phyloP scores from a whole-genome alignment of 2,113 vertebrate species.

The Sterrhoptilus dennistouni region DNA sequence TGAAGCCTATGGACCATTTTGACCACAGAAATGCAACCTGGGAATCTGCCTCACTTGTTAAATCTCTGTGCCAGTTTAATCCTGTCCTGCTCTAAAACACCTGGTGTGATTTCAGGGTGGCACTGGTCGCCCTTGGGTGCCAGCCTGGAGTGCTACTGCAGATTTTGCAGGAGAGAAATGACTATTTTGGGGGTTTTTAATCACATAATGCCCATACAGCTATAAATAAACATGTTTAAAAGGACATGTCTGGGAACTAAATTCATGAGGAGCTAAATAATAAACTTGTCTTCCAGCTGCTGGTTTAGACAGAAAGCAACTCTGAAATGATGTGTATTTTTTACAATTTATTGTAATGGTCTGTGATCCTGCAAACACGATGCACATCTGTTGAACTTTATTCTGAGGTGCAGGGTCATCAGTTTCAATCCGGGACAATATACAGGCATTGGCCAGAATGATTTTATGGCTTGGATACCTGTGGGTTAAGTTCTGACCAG shows the following conservation, averaged over 20 bases:
- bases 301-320: neutral
- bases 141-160: fast-evolving
- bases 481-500: neutral
- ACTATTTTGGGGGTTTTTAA: no score
- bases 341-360: neutral
- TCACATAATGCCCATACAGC: neutral
- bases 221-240: neutral
- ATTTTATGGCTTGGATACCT: neutral
- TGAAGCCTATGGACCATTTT: neutral
- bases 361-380: neutral
- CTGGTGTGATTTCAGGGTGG: neutral
- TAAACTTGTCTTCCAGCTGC: neutral
- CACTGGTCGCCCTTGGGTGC: fast-evolving
- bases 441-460: fast-evolving
- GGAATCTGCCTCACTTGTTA: neutral
- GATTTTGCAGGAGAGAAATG: neutral
- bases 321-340: neutral
- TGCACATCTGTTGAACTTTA: neutral
- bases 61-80: neutral
- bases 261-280: neutral
- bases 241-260: neutral
- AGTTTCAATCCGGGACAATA: neutral
- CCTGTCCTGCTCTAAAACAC: neutral
- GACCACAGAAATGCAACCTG: neutral
- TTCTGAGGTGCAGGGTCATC: neutral